Conservation (phyloP, 92 coral and sea anemone genomes). For the Meandrina meandrites region DNA sequence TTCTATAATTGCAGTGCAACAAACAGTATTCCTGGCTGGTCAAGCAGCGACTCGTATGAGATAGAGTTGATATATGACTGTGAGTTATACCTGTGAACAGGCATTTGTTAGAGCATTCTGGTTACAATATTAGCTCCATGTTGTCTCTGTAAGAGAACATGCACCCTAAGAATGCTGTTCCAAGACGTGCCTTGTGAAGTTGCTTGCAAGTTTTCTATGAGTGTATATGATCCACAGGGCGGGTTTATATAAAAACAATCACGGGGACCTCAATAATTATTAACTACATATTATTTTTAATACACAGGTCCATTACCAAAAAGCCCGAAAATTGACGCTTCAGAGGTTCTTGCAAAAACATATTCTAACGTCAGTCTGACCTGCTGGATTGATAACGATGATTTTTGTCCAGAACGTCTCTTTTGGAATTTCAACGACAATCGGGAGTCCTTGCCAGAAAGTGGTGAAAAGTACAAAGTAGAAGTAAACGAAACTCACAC, state of each 20-base stretch:
- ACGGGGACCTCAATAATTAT: not conserved
- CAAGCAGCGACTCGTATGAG: not conserved
- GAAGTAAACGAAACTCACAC: not conserved
- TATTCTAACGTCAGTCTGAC: not conserved
- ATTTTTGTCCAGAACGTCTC: not conserved
- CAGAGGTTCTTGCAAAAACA: not conserved
- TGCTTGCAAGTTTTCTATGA: no score
- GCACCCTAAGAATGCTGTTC: no score
- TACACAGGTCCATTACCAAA: not conserved
- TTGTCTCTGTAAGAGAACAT: no score
- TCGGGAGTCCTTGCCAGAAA: not conserved
- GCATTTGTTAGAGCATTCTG: not conserved
- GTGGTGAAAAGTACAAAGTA: not conserved
- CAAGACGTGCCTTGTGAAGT: no score
- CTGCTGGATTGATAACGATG: not conserved
- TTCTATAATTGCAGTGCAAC: not conserved
- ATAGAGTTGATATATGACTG: not conserved
- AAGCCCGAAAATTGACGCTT: not conserved
- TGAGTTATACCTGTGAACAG: not conserved
- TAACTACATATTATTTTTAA: not conserved
- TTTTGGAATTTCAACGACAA: not conserved
- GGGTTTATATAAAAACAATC: not conserved
- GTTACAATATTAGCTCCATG: not conserved
- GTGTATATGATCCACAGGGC: no score
- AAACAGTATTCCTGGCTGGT: slow-evolving; percentile 22